Evolutionary conservation across 64 coral and sea anemone genomes (phyloP).

Genomic region (Dendrophyllia cribrosa): DNA sequence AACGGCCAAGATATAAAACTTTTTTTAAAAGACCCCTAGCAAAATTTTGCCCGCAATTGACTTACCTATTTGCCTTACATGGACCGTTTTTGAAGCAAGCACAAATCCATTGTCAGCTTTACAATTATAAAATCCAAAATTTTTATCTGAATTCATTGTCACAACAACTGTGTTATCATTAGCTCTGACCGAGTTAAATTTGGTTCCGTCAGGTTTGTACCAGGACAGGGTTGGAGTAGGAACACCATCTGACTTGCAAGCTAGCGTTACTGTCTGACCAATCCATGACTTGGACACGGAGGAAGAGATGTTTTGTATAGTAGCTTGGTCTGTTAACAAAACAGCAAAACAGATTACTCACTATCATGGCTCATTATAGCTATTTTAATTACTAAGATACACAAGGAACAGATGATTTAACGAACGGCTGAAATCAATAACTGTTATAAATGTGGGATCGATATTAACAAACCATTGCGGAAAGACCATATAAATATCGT

Average conservation of each 20-base stretch:
- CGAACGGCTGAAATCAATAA: too few species aligned
- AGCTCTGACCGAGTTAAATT: neutral
- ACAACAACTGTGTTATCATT: neutral
- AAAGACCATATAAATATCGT: too few species aligned
- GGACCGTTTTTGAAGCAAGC: too few species aligned
- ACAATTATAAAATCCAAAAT: constrained; percentile 14
- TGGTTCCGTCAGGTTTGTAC: neutral
- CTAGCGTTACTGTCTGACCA: neutral
- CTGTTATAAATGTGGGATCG: too few species aligned
- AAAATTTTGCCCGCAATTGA: too few species aligned
- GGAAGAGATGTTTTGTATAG: neutral
- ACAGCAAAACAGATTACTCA: too few species aligned
- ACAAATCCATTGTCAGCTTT: neutral
- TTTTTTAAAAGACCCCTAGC: too few species aligned
- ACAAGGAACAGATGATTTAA: too few species aligned
- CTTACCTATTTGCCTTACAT: neutral
- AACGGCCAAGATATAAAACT: too few species aligned
- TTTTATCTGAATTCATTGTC: neutral
- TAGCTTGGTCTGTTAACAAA: neutral
- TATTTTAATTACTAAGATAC: too few species aligned
- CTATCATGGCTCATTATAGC: too few species aligned
- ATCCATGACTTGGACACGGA: neutral
- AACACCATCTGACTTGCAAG: constrained; percentile 14
- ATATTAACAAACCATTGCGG: too few species aligned
- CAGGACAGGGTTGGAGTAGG: constrained; percentile 11